phyloP scores from a whole-genome alignment of 1,140 invertebrate genomes.

The Ostrea edulis region DNA sequence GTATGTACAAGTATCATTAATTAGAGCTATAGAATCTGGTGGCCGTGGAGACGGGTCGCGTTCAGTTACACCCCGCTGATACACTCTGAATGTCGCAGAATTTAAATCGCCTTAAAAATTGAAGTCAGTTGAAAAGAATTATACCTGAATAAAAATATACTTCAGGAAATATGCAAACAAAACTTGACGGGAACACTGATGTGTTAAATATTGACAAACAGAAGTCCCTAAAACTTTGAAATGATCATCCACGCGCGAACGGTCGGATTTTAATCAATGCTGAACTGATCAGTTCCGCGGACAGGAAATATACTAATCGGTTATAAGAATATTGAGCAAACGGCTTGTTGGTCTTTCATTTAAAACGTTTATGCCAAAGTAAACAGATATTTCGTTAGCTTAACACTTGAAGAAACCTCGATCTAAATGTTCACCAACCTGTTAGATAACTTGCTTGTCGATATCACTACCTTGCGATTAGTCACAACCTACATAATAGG shows the following conservation, averaged over 20 bases:
- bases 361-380: slow-evolving; percentile 23
- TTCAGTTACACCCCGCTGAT: slow-evolving; percentile 12
- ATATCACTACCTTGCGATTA: background rate
- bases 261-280: background rate
- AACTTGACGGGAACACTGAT: background rate
- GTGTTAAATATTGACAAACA: background rate
- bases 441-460: background rate
- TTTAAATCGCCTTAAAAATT: slow-evolving; percentile 3
- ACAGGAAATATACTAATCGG: background rate
- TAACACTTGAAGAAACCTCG: slow-evolving; percentile 11
- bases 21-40: background rate
- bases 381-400: background rate
- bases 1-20: background rate
- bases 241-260: background rate
- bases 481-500: background rate
- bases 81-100: background rate
- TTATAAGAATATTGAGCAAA: background rate
- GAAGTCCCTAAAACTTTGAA: background rate
- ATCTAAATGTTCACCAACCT: background rate
- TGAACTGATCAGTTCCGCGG: background rate
- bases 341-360: slow-evolving; percentile 19
- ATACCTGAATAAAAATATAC: slow-evolving; percentile 25
- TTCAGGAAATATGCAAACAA: background rate
- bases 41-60: background rate
- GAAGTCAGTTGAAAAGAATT: slow-evolving; percentile 27